Evolutionary conservation across 2,888 invertebrate species (phyloP), one percentile per base, ranked within the genome.

Genomic region (Chrysodeixis includens): DNA sequence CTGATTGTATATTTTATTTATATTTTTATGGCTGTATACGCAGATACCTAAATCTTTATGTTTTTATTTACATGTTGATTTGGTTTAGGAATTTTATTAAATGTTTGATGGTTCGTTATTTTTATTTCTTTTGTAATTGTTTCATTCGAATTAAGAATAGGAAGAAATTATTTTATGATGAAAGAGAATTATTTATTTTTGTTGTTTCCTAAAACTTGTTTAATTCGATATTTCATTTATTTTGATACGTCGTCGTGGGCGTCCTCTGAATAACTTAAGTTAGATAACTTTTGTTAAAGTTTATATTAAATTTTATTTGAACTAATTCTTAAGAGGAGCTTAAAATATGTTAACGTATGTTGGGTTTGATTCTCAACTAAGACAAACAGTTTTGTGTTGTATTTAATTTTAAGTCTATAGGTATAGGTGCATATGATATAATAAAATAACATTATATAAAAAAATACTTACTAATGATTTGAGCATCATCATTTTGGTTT

Each of bases 401-500:
- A 30, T 56, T 12, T 9, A 1, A 2, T 30, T 22, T 1, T 32
- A 26, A 46, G 8, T 52, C 0, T 14, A 8, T 52, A 16, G 14
- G 18, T 52, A 12, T 4, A 22, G 26, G 26, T 7, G 4, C 3
- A 30, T 9, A 6, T 18, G 5, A 10, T 4, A 12, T 16, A 46
- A 18, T 46, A 14, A 63, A 49, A 9, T 54, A 26, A 40, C 40
- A 54, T n/a, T 40, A 22, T 60, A 16, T 22, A n/a, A 8, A 51
- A 52, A 51, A 18, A 32, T 72, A 94, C 95, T 95, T 80, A 95
- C 95, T 95, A 65, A 93, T 89, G 56, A 95, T 93, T 83, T 95
- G 95, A 80, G 95, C 95, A 71, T 95, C 95, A 73, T 95, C 95
- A 54, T 93, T 87, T 83, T 92, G 92, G 62, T 79, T 80, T 71